Percentiles rank a stretch among this genome's conserved stretches.
Conservation (phyloP, 2,113 vertebrate genomes). For the Callospermophilus lateralis region DNA sequence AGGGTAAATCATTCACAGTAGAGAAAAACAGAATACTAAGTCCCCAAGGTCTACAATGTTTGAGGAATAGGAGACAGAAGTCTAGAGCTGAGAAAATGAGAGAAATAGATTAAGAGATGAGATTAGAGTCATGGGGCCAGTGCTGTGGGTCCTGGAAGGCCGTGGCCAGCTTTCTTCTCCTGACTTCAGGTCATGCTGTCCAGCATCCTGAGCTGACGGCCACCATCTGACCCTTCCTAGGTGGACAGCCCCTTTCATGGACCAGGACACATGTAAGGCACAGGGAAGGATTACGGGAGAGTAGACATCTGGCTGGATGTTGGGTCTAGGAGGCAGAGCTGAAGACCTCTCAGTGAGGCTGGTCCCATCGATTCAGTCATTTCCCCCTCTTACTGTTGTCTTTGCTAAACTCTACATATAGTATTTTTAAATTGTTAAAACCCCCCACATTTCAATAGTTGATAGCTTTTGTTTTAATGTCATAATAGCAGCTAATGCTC, state of each 20-base stretch:
- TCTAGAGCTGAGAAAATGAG: not conserved
- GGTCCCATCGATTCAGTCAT: too few species aligned
- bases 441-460: not conserved
- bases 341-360: not conserved
- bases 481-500: not conserved
- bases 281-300: too few species aligned
- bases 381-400: not conserved
- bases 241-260: not conserved
- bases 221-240: rapidly evolving
- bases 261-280: rapidly evolving
- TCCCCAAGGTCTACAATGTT: not conserved
- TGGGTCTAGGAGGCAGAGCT: not conserved
- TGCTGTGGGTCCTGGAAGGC: not conserved
- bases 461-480: not conserved
- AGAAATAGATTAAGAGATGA: rapidly evolving
- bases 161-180: not conserved
- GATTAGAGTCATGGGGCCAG: rapidly evolving
- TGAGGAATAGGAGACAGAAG: not conserved
- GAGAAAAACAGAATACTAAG: not conserved
- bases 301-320: not conserved
- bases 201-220: too few species aligned
- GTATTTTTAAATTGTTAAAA: not conserved
- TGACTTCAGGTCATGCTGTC: not conserved
- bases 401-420: not conserved
- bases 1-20: not conserved